Evolutionary conservation across 1,140 invertebrate genomes (phyloP).

Genomic region (Zaprionus ghesquierei): DNA sequence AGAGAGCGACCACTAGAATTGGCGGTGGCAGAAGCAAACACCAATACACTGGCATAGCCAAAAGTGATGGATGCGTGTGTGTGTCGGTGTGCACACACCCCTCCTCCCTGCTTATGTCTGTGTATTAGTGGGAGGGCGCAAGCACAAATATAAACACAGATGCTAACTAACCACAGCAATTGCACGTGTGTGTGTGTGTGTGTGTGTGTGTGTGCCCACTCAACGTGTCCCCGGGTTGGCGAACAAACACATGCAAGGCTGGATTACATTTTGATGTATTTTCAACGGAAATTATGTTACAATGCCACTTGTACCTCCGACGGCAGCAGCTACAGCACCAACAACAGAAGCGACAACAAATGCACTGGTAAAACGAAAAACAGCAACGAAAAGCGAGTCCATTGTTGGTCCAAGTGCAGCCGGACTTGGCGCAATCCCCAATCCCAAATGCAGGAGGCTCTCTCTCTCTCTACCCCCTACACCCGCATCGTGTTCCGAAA

Average conservation of each 20-base stretch:
- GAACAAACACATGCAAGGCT: slow-evolving; percentile 53
- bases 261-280: slow-evolving; percentile 76
- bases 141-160: slow-evolving; percentile 78
- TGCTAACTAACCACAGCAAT: slow-evolving; percentile 76
- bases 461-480: not conserved
- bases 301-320: slow-evolving; percentile 60
- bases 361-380: slow-evolving; percentile 26
- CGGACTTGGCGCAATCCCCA: not conserved
- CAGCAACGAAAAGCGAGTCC: slow-evolving; percentile 17
- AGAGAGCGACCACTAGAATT: not conserved
- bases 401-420: slow-evolving; percentile 37
- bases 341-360: slow-evolving; percentile 13
- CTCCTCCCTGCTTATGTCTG: not conserved
- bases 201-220: slow-evolving; percentile 19
- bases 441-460: not conserved
- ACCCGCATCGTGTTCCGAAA: too few species aligned
- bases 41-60: slow-evolving; percentile 37
- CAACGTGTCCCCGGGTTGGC: slow-evolving; percentile 30
- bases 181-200: slow-evolving; percentile 18
- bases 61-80: slow-evolving; percentile 55
- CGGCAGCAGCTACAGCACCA: slow-evolving; percentile 3
- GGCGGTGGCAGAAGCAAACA: slow-evolving; percentile 44
- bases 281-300: slow-evolving; percentile 75
- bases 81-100: slow-evolving; percentile 21
- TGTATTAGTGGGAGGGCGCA: slow-evolving; percentile 37